Conservation (phyloP, 2,888 invertebrate species). For the Aphidius colemani region DNA sequence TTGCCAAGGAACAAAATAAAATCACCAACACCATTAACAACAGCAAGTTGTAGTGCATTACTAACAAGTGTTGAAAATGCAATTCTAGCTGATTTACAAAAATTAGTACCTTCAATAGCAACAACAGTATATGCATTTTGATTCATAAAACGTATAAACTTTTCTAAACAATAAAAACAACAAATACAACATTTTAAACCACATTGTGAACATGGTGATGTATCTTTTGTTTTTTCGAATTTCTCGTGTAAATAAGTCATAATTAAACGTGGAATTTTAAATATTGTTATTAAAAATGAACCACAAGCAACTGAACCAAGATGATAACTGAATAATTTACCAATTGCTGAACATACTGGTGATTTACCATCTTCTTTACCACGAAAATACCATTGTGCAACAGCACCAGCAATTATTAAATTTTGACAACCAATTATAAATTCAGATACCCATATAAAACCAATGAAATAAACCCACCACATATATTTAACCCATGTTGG, state of each 20-base stretch:
- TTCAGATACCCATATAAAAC: slow-evolving; percentile 91
- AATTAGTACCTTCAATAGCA: slow-evolving; percentile 88
- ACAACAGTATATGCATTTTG: slow-evolving; percentile 95
- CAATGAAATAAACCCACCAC: slow-evolving; percentile 87
- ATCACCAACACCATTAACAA: slow-evolving; percentile 91
- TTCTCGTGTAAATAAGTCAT: slow-evolving; percentile 88
- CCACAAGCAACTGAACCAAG: slow-evolving; percentile 95
- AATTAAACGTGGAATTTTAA: slow-evolving; percentile 88
- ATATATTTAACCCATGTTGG: slow-evolving; percentile 84
- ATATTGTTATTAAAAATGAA: slow-evolving; percentile 88
- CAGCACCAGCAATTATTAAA: slow-evolving; percentile 91
- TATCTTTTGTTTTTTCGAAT: slow-evolving; percentile 70
- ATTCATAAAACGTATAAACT: slow-evolving; percentile 88
- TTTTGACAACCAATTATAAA: slow-evolving; percentile 94
- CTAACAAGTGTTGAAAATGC: slow-evolving; percentile 84
- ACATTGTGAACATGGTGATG: slow-evolving; percentile 76
- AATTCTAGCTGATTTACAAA: slow-evolving; percentile 87
- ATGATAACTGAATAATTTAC: slow-evolving; percentile 84
- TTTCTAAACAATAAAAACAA: slow-evolving; percentile 89
- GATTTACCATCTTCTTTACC: slow-evolving; percentile 71
- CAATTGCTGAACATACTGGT: slow-evolving; percentile 74
- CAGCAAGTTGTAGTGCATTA: slow-evolving; percentile 85
- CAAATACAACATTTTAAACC: slow-evolving; percentile 83
- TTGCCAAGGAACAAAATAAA: slow-evolving; percentile 91
- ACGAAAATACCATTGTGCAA: slow-evolving; percentile 93